phyloP scores from a whole-genome alignment of 2,113 vertebrate genomes.

The Leptobrachium leishanense region DNA sequence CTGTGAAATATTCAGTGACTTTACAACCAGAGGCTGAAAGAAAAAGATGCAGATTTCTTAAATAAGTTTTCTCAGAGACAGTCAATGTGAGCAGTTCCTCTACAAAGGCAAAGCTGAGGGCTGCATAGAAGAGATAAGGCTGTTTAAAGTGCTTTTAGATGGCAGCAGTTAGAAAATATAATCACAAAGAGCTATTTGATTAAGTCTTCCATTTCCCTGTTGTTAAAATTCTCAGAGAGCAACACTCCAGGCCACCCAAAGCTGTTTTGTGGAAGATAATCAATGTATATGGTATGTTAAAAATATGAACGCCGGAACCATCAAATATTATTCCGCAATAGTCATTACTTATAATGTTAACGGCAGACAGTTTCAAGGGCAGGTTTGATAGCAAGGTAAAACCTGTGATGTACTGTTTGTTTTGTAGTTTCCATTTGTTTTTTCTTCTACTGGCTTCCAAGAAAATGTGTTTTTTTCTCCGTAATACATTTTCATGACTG shows the following conservation, averaged over 20 bases:
- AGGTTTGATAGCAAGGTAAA: neutral
- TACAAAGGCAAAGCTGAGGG: slow-evolving; percentile 47
- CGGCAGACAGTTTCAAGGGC: slow-evolving; percentile 23
- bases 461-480: neutral
- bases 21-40: slow-evolving; percentile 2
- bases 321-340: slow-evolving; percentile 29
- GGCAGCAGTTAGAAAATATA: slow-evolving; percentile 44
- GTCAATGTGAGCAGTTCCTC: slow-evolving; percentile 32
- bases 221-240: slow-evolving; percentile 42
- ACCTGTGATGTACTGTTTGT: neutral
- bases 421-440: neutral
- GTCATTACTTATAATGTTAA: slow-evolving; percentile 13
- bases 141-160: slow-evolving; percentile 44
- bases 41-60: slow-evolving; percentile 17
- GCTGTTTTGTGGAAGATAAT: slow-evolving; percentile 42
- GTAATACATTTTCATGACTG: neutral
- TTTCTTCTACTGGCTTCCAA: neutral
- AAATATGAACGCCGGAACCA: slow-evolving; percentile 24
- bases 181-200: slow-evolving; percentile 48
- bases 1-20: slow-evolving; percentile 11
- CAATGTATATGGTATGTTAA: slow-evolving; percentile 44
- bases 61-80: slow-evolving; percentile 34
- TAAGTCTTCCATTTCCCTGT: slow-evolving; percentile 46
- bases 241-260: slow-evolving; percentile 35
- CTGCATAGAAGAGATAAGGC: slow-evolving; percentile 43